Evolutionary conservation across 2,113 vertebrate genomes (phyloP).

Genomic region (Amia ocellicauda): DNA sequence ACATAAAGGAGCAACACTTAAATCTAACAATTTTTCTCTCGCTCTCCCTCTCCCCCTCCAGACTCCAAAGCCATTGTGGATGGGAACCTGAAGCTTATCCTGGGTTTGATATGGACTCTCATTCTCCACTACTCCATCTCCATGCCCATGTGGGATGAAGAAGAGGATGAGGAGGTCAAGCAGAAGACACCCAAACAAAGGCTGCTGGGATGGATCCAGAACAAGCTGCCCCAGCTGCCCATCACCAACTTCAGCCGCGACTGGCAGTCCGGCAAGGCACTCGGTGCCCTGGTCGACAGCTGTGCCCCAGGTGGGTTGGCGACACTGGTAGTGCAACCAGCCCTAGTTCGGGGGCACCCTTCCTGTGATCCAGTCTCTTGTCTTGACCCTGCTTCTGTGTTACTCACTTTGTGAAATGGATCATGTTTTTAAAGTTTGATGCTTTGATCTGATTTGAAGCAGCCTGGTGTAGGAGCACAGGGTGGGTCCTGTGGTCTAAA

Average conservation of each 20-base stretch:
- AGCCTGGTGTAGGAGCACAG: no score
- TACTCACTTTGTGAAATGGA: no score
- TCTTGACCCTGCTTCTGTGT: no score
- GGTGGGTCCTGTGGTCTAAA: no score
- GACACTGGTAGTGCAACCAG: no score
- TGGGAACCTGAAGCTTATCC: constrained; percentile 80
- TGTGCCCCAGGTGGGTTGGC: constrained; percentile 66
- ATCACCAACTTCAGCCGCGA: constrained; percentile 87
- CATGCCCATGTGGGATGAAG: constrained; percentile 83
- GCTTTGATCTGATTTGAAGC: no score
- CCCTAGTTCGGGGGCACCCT: no score
- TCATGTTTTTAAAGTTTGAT: no score
- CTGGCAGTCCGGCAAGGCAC: constrained; percentile 68
- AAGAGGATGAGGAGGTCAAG: constrained; percentile 66
- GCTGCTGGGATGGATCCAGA: constrained; percentile 76
- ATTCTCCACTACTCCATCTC: constrained; percentile 82
- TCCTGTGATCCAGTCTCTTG: no score
- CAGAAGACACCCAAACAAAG: constrained; percentile 80
- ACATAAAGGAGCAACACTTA: no score
- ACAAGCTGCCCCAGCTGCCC: constrained; percentile 73
- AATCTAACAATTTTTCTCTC: no score
- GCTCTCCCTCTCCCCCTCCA: no score
- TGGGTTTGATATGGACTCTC: constrained; percentile 78
- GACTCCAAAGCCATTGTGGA: constrained; percentile 74
- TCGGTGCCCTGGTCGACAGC: constrained; percentile 72